These are phyloP conservation scores for Chloropsis hardwickii DNA, from an alignment of 2,113 vertebrate genomes.

Conservation along the genomic window DNA sequence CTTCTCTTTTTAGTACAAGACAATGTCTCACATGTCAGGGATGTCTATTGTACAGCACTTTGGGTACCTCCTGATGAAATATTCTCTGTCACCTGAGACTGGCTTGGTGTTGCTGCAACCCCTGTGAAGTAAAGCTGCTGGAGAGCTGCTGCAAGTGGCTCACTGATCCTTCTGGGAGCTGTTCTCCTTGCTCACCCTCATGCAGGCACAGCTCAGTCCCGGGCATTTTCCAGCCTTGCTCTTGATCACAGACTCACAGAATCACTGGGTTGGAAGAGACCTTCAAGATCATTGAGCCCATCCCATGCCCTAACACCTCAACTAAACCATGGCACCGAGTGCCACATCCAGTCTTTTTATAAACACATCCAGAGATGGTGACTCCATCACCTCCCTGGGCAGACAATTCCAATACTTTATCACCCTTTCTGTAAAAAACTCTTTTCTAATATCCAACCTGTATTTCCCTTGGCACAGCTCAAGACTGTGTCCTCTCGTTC, in stretches of 20 bases:
- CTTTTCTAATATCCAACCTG: too few species aligned
- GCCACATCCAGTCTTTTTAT: too few species aligned
- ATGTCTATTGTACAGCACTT: not conserved
- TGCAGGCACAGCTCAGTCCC: not conserved
- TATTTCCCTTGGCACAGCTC: too few species aligned
- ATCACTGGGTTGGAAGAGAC: too few species aligned
- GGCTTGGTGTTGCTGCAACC: not conserved
- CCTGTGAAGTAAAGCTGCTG: not conserved
- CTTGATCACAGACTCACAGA: not conserved
- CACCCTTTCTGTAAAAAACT: too few species aligned
- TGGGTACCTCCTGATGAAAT: not conserved
- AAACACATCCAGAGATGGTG: too few species aligned
- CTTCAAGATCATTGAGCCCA: too few species aligned
- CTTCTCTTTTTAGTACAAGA: not conserved
- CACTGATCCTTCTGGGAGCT: not conserved
- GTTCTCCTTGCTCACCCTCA: not conserved
- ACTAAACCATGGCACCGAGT: too few species aligned
- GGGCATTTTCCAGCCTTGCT: not conserved
- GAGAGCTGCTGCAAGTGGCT: not conserved
- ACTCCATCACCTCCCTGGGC: too few species aligned
- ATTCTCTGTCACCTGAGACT: not conserved
- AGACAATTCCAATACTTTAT: too few species aligned
- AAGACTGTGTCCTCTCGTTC: too few species aligned
- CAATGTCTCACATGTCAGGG: not conserved
- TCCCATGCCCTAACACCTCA: too few species aligned